Percentiles rank a stretch among this genome's conserved stretches.
These are phyloP conservation scores for Mellilla xanthometata DNA, from an alignment of 2,888 invertebrate species.

Conservation along the genomic window DNA sequence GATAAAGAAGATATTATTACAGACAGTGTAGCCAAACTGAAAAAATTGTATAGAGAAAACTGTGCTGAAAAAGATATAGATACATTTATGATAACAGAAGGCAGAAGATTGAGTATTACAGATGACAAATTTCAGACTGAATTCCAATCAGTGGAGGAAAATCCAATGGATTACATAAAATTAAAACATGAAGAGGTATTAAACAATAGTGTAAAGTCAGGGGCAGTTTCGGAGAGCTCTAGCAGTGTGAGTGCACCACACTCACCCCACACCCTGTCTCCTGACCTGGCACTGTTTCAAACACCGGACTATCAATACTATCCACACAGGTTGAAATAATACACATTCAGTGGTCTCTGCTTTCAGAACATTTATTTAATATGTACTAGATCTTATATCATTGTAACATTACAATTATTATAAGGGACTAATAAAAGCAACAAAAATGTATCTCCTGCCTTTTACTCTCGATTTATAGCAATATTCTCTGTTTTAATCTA, in stretches of 20 bases:
- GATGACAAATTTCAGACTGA: neutral
- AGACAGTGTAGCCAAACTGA: conserved; percentile 33
- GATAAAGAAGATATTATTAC: conserved; percentile 44
- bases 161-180: conserved; percentile 48
- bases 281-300: conserved; percentile 22
- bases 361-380: too few relatives aligned
- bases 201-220: neutral
- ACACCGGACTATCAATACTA: conserved; percentile 65
- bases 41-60: conserved; percentile 41
- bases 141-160: conserved; percentile 35
- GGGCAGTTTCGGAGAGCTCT: neutral
- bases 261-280: neutral
- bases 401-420: too few relatives aligned
- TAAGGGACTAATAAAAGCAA: too few relatives aligned
- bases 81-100: conserved; percentile 17
- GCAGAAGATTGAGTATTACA: too few relatives aligned
- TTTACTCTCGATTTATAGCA: too few relatives aligned
- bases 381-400: too few relatives aligned
- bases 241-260: neutral
- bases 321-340: conserved; percentile 61
- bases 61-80: conserved; percentile 34
- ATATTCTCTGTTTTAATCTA: neutral
- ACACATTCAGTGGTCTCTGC: too few relatives aligned
- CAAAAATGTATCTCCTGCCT: too few relatives aligned
- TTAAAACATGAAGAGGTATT: conserved; percentile 8